These are phyloP conservation scores for Lepidonotus clava DNA, from an alignment of 2,888 invertebrate genomes.

Conservation along the genomic window DNA sequence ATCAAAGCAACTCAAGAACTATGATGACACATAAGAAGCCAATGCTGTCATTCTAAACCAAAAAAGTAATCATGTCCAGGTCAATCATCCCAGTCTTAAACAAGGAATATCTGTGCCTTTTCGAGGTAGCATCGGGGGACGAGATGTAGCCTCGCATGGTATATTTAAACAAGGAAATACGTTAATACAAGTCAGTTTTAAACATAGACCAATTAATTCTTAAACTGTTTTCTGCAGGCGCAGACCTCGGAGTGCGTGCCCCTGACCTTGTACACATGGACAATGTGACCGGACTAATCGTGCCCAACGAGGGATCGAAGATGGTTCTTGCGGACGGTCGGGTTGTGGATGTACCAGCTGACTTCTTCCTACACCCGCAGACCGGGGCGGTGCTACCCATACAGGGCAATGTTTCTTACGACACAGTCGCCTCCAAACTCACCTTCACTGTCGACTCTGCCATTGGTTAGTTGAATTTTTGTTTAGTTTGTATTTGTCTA, in stretches of 20 bases:
- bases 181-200: too few species aligned
- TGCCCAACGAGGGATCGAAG: constrained; percentile 69
- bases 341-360: constrained; percentile 67
- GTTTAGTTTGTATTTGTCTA: too few species aligned
- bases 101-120: too few species aligned
- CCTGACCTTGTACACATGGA: constrained; percentile 68
- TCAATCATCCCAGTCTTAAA: too few species aligned
- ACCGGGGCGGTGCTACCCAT: constrained; percentile 77
- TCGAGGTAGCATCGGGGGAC: too few species aligned
- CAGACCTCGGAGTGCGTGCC: constrained; percentile 66
- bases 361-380: constrained; percentile 76
- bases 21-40: too few species aligned
- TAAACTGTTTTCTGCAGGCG: constrained; percentile 64
- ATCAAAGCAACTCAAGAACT: too few species aligned
- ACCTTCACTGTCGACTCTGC: constrained; percentile 76
- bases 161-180: too few species aligned
- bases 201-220: too few species aligned
- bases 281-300: constrained; percentile 73
- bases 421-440: constrained; percentile 73
- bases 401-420: constrained; percentile 75
- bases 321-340: constrained; percentile 70
- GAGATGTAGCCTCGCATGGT: too few species aligned
- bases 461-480: constrained; percentile 73
- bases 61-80: too few species aligned
- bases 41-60: too few species aligned